Conservation (phyloP, 2,888 invertebrate species). For the Patella depressa region DNA sequence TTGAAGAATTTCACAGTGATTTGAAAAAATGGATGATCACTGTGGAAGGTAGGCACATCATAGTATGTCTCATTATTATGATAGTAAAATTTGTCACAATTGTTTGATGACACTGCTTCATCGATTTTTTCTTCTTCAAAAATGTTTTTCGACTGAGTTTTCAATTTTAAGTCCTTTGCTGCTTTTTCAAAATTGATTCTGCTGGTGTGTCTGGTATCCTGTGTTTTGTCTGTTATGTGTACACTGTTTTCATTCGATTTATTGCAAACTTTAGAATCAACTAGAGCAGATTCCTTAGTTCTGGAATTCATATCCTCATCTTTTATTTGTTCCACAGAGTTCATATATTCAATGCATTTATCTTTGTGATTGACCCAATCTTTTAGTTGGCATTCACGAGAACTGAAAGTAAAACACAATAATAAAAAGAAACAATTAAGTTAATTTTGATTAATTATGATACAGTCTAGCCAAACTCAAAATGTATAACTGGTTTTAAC, state of each 20-base stretch:
- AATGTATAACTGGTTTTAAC: no score
- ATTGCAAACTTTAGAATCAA: not conserved
- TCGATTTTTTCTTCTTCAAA: not conserved
- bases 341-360: slow-evolving; percentile 19
- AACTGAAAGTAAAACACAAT: slow-evolving; percentile 41
- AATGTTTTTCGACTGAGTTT: not conserved
- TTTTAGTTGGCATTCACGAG: slow-evolving; percentile 52
- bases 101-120: not conserved
- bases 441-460: no score
- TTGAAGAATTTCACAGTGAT: slow-evolving; percentile 55
- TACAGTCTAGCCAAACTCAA: no score
- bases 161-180: not conserved
- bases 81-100: slow-evolving; percentile 30
- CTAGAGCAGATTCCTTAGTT: not conserved
- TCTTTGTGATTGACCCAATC: slow-evolving; percentile 53
- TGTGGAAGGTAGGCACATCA: slow-evolving; percentile 47
- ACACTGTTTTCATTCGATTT: not conserved
- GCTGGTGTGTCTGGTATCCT: not conserved
- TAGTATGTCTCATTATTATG: slow-evolving; percentile 35
- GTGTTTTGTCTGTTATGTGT: not conserved
- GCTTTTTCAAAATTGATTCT: slow-evolving; percentile 11
- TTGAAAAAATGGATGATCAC: slow-evolving; percentile 29
- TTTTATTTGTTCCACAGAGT: not conserved
- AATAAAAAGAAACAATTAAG: no score
- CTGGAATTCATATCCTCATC: not conserved